Conservation (phyloP, 2,888 invertebrate genomes). For the Oscheius sp. region DNA sequence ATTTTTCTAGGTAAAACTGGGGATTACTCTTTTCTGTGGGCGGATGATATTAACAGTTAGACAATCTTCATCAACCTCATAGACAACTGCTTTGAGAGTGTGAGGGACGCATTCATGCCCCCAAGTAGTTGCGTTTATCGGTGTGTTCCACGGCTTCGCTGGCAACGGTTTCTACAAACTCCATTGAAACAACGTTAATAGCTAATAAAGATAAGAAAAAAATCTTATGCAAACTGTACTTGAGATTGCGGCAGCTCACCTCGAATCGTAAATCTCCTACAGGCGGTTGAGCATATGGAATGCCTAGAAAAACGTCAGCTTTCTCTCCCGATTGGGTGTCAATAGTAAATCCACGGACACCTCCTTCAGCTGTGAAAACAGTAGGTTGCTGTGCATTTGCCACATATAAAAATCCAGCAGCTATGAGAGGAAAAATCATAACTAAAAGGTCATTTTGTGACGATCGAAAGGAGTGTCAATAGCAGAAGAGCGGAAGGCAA, state of each 20-base stretch:
- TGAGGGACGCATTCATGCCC: slow-evolving; percentile 37
- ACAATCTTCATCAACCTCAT: slow-evolving; percentile 28
- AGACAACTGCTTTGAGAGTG: neutral
- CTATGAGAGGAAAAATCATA: slow-evolving; percentile 15
- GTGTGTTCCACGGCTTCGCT: slow-evolving; percentile 1
- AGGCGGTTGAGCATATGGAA: slow-evolving; percentile 35
- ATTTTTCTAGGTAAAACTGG: neutral
- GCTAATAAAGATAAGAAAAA: slow-evolving; percentile 1
- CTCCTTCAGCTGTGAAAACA: neutral
- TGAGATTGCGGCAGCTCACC: slow-evolving; percentile 4
- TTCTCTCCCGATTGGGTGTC: slow-evolving; percentile 1
- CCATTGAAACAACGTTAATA: neutral
- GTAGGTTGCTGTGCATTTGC: neutral
- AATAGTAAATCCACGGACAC: slow-evolving; percentile 9
- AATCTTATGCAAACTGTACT: neutral
- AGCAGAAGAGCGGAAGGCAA: slow-evolving; percentile 5
- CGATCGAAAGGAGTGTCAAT: slow-evolving; percentile 22
- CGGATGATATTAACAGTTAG: slow-evolving; percentile 38
- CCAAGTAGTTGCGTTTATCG: slow-evolving; percentile 29
- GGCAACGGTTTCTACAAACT: slow-evolving; percentile 28
- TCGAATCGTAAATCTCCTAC: slow-evolving; percentile 34
- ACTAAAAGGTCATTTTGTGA: neutral
- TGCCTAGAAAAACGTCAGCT: slow-evolving; percentile 28
- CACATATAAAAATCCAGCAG: neutral
- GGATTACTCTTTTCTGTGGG: slow-evolving; percentile 20